A percentile compares a stretch with the other conserved stretches of the same genome.
Conservation (phyloP, 2,113 vertebrate genomes). For the Zeus faber region DNA sequence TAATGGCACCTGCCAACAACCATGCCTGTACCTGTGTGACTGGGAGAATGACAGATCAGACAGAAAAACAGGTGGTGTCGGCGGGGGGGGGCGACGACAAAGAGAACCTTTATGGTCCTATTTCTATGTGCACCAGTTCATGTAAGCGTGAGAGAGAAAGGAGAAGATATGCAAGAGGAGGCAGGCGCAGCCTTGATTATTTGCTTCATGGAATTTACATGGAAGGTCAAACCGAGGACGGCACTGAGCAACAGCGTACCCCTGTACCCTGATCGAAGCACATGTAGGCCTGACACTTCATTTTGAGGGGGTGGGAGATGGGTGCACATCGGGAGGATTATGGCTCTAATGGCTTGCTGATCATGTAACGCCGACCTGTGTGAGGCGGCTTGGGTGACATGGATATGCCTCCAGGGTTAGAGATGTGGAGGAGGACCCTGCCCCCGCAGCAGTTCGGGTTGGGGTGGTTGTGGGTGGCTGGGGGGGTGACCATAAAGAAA, state of each 20-base stretch:
- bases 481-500: constrained; percentile 1
- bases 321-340: background rate
- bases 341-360: constrained; percentile 6
- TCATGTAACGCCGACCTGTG: constrained; percentile 50
- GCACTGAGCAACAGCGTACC: no score
- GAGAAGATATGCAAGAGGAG: no score
- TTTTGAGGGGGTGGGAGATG: background rate
- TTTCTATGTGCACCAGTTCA: background rate
- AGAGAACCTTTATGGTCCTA: background rate
- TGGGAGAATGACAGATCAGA: background rate
- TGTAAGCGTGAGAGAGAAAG: background rate
- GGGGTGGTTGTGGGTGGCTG: background rate
- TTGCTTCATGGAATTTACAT: no score
- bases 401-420: constrained; percentile 56
- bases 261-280: no score
- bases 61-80: no score
- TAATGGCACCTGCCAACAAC: background rate
- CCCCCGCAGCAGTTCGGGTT: no score
- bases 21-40: background rate
- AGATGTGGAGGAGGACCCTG: background rate
- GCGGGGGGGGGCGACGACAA: background rate
- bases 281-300: background rate
- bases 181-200: no score
- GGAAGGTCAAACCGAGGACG: no score
- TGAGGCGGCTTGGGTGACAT: constrained; percentile 45